Conservation (phyloP, 2,888 invertebrate species). For the Xanthostigma xanthostigma region DNA sequence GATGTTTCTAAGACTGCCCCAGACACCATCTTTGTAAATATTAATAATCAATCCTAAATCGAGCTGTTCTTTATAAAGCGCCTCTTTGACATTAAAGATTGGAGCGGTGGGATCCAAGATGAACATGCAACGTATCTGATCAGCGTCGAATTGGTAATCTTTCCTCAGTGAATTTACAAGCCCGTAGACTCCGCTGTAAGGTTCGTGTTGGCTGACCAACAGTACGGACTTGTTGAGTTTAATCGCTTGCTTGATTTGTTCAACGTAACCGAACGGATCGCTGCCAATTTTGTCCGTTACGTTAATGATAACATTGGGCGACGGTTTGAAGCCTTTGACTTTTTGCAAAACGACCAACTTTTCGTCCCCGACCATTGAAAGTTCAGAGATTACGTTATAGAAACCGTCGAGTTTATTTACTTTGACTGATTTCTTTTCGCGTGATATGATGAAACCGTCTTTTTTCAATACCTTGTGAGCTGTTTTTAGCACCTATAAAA, state of each 20-base stretch:
- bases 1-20: conserved; percentile 47
- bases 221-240: conserved; percentile 38
- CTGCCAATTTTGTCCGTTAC: conserved; percentile 25
- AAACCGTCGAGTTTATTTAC: conserved; percentile 29
- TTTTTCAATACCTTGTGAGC: conserved; percentile 35
- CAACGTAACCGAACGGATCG: conserved; percentile 35
- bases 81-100: conserved; percentile 43
- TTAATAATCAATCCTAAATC: conserved; percentile 66
- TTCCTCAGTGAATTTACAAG: conserved; percentile 71
- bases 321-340: conserved; percentile 27
- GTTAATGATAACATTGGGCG: conserved; percentile 31
- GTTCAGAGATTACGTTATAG: conserved; percentile 32
- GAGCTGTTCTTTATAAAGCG: conserved; percentile 50
- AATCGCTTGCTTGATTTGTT: conserved; percentile 25
- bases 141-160: conserved; percentile 38
- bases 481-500: conserved; percentile 29
- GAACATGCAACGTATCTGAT: conserved; percentile 43
- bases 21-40: conserved; percentile 44
- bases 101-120: conserved; percentile 48
- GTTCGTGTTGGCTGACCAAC: conserved; percentile 45
- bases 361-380: conserved; percentile 32
- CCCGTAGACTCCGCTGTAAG: conserved; percentile 71
- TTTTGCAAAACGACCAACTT: conserved; percentile 32
- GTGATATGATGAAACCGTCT: conserved; percentile 42
- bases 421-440: conserved; percentile 37